phyloP scores from a whole-genome alignment of 2,888 invertebrate genomes.

The Drosophila anomalipes region DNA sequence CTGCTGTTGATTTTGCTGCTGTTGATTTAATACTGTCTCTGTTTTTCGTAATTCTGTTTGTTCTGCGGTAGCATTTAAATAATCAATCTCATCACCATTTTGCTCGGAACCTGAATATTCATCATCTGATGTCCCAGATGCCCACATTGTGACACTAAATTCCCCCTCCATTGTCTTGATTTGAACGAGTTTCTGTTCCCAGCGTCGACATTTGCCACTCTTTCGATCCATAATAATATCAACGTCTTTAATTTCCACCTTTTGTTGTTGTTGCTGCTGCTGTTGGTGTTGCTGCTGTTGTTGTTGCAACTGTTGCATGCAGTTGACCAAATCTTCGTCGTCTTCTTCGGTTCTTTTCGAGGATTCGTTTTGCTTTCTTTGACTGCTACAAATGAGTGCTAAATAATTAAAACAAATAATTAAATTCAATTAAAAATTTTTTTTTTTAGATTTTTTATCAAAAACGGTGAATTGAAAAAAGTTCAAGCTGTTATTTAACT shows the following conservation, averaged over 20 bases:
- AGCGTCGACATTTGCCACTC: conserved; percentile 89
- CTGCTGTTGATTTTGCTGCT: conserved; percentile 25
- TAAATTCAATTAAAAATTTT: too few relatives aligned
- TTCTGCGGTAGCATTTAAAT: conserved; percentile 24
- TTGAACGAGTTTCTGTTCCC: conserved; percentile 99
- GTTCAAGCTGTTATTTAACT: too few relatives aligned
- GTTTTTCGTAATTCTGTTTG: conserved; percentile 6
- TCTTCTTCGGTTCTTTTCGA: background rate
- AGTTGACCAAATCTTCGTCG: conserved; percentile 31
- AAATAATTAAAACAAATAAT: background rate
- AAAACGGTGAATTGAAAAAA: background rate
- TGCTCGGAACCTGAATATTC: conserved; percentile 96
- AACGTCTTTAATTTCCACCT: conserved; percentile 3
- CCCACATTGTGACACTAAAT: conserved; percentile 99
- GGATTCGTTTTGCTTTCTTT: conserved; percentile 25
- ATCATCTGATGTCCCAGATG: conserved; percentile 94
- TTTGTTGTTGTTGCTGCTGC: background rate
- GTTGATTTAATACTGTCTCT: conserved; percentile 50
- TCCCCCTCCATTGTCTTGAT: conserved; percentile 99
- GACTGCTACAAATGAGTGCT: conserved; percentile 11
- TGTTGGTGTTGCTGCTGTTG: conserved; percentile 10
- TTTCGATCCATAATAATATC: conserved; percentile 11
- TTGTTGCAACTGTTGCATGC: conserved; percentile 46
- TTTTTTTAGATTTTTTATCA: background rate
- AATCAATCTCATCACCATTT: conserved; percentile 89